phyloP scores from a whole-genome alignment of 2,113 vertebrate genomes.

The Sorex araneus region DNA sequence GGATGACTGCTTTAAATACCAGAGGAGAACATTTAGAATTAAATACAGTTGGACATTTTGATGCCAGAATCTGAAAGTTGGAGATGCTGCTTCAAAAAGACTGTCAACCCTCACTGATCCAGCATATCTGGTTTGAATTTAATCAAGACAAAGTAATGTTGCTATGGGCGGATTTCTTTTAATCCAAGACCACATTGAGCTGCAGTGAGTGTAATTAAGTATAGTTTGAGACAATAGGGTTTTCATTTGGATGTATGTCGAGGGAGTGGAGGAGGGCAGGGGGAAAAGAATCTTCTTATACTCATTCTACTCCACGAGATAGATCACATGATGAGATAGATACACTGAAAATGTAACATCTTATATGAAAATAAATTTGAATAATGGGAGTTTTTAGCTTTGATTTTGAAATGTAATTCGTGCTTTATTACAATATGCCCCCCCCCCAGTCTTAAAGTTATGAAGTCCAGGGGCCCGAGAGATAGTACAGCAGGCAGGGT shows the following conservation, averaged over 20 bases:
- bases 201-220: background rate
- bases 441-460: background rate
- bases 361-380: background rate
- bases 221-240: background rate
- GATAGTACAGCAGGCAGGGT: no score
- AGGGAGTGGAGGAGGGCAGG: no score
- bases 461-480: no score
- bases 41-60: background rate
- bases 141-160: background rate
- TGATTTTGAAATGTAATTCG: background rate
- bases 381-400: background rate
- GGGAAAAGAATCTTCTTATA: no score
- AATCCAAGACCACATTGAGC: background rate
- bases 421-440: background rate
- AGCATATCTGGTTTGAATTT: background rate
- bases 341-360: background rate
- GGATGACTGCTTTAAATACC: background rate
- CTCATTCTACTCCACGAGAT: no score
- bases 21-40: slow-evolving; percentile 17
- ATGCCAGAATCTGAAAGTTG: background rate
- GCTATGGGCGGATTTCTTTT: background rate
- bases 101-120: background rate
- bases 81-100: background rate
- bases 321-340: no score
- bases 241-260: no score